These are phyloP conservation scores for Brachymystax lenok DNA, from an alignment of 2,797 vertebrate species.

Conservation along the genomic window DNA sequence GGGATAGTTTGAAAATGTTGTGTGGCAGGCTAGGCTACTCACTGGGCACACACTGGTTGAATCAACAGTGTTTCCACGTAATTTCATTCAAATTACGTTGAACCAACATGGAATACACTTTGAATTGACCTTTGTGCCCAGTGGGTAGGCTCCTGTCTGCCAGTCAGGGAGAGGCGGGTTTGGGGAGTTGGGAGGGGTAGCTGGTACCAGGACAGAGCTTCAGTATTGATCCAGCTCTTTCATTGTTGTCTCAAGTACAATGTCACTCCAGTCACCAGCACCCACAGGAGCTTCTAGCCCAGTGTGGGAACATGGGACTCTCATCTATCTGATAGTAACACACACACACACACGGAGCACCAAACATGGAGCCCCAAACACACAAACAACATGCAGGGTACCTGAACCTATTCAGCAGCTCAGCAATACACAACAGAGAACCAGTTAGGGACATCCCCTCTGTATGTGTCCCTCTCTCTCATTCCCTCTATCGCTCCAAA, in stretches of 20 bases:
- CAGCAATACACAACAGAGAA: conserved; percentile 12
- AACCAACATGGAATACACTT: no score
- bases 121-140: no score
- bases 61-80: no score
- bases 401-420: conserved; percentile 1
- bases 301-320: conserved; percentile 13
- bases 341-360: no score
- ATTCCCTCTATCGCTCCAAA: background rate
- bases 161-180: background rate
- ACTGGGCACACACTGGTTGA: no score
- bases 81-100: no score
- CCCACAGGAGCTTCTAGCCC: conserved; percentile 63
- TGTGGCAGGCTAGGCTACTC: no score
- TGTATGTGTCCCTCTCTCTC: conserved; percentile 3
- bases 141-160: background rate
- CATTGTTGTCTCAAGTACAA: conserved; percentile 6
- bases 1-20: background rate
- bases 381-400: conserved; percentile 14
- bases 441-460: background rate
- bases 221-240: background rate
- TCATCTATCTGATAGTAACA: no score
- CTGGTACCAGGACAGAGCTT: background rate
- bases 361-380: conserved; percentile 9
- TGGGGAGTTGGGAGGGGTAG: background rate
- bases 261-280: conserved; percentile 26